phyloP scores from a whole-genome alignment of 1,140 invertebrate species.

The Drosophila nebulosa region DNA sequence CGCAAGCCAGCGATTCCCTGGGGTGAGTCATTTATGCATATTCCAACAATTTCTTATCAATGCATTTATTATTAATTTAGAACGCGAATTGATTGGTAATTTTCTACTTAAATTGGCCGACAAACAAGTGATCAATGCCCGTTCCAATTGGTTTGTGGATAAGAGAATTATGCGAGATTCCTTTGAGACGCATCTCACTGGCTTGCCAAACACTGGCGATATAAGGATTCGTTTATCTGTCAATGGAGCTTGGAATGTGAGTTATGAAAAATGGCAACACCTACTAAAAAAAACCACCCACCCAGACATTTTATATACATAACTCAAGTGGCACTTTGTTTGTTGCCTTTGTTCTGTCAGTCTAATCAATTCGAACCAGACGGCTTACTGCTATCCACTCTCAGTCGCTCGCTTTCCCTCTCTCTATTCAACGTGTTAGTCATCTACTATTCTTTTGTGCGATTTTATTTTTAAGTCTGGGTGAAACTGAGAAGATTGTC shows the following conservation, averaged over 20 bases:
- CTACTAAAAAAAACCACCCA: no score
- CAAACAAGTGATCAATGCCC: slow-evolving; percentile 42
- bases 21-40: slow-evolving; percentile 33
- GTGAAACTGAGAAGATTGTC: background rate
- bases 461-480: background rate
- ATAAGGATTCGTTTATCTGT: slow-evolving; percentile 24
- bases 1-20: slow-evolving; percentile 33
- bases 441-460: background rate
- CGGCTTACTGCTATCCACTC: background rate
- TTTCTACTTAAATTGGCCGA: slow-evolving; percentile 59
- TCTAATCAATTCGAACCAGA: background rate
- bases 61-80: slow-evolving; percentile 9
- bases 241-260: slow-evolving; percentile 50
- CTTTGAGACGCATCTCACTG: slow-evolving; percentile 25
- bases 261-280: slow-evolving; percentile 4
- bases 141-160: slow-evolving; percentile 50
- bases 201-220: slow-evolving; percentile 16
- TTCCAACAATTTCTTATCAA: background rate
- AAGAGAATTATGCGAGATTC: slow-evolving; percentile 35
- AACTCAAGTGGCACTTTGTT: background rate
- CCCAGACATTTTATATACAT: background rate
- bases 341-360: background rate
- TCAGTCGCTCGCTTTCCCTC: background rate
- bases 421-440: background rate
- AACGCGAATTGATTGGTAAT: slow-evolving; percentile 60